Evolutionary conservation across 2,113 vertebrate species (phyloP), one percentile per base, ranked within the genome.

Genomic region (Albula goreensis): DNA sequence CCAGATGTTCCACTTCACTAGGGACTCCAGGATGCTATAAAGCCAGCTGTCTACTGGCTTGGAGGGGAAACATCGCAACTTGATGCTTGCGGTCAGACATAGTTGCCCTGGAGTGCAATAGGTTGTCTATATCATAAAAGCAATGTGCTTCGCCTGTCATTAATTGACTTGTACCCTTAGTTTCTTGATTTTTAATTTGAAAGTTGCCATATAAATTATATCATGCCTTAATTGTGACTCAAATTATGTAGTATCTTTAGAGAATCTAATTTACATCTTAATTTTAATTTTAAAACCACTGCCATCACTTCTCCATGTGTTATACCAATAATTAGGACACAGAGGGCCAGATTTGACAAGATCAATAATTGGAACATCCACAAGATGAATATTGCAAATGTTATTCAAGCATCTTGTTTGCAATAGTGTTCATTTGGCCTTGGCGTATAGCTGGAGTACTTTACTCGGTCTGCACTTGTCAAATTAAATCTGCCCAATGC

Each of bases 1-100:
- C 89, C 91, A 92, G 90, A 88, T 92, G 91, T 90, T 91, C 86
- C 89, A 87, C 90, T 88, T 91, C 87, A 88, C 86, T 85, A 70
- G 86, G 60, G 74, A 78, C 85, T 89, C 53, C 66, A 89, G 85
- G 85, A 85, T 81, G 80, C 70, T 41, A 78, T n/a, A 50, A 5
- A 80, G 83, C 90, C 91, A 90, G 89, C 90, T 92, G 90, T 86
- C 85, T 87, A 74, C 82, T n/a, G n/a, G 31, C 52, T 50, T 51
- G 66, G 25, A 51, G 49, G 25, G 31, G 10, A 84, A 50, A 74
- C 49, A 74, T 74, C 5, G 82, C 2, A 25, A 25, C 50, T 53
- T 82, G 52, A 53, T 41, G 81, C 52, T 15, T 17, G 5, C 52
- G 22, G 52, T 17, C 53, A 17, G n/a, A 83, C 22, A 51, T 56